A percentile compares a stretch with the other conserved stretches of the same genome.
Conservation (phyloP, 2,888 invertebrate species). For the Dilophus febrilis region DNA sequence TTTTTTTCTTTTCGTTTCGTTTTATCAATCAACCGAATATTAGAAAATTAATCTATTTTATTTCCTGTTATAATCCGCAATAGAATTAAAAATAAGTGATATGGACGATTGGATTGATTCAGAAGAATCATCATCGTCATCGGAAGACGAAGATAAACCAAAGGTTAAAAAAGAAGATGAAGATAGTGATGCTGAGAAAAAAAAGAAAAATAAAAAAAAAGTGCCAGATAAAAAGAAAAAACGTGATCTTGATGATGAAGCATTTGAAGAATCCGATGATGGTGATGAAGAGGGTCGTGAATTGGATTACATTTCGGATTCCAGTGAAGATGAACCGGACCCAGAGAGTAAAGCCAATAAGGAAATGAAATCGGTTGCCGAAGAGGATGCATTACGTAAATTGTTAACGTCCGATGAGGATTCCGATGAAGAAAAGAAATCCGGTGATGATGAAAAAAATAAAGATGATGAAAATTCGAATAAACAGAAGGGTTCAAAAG, state of each 20-base stretch:
- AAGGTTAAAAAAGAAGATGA: conserved; percentile 38
- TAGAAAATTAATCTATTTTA: conserved; percentile 11
- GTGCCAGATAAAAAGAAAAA: conserved; percentile 49
- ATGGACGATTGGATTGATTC: conserved; percentile 89
- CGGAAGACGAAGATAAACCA: conserved; percentile 43
- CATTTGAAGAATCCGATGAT: conserved; percentile 91
- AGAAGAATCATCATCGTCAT: conserved; percentile 65
- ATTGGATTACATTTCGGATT: conserved; percentile 85
- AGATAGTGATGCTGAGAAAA: conserved; percentile 36
- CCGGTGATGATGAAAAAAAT: conserved; percentile 53
- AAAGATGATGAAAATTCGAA: conserved; percentile 54
- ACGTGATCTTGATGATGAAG: conserved; percentile 72
- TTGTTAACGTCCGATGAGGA: conserved; percentile 77
- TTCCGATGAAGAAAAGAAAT: conserved; percentile 65
- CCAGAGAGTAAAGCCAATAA: conserved; percentile 60
- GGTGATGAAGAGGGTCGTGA: conserved; percentile 93
- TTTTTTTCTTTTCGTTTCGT: not conserved
- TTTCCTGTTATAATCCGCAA: no score
- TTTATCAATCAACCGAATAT: no score
- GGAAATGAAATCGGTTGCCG: conserved; percentile 76
- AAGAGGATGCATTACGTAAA: conserved; percentile 74
- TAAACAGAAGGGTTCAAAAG: conserved; percentile 53
- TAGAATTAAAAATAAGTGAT: conserved; percentile 76
- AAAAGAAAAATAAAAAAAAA: conserved; percentile 48
- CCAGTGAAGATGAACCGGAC: conserved; percentile 56